These are phyloP conservation scores for Montipora capricornis DNA, from an alignment of 64 coral and sea anemone genomes.

Conservation along the genomic window DNA sequence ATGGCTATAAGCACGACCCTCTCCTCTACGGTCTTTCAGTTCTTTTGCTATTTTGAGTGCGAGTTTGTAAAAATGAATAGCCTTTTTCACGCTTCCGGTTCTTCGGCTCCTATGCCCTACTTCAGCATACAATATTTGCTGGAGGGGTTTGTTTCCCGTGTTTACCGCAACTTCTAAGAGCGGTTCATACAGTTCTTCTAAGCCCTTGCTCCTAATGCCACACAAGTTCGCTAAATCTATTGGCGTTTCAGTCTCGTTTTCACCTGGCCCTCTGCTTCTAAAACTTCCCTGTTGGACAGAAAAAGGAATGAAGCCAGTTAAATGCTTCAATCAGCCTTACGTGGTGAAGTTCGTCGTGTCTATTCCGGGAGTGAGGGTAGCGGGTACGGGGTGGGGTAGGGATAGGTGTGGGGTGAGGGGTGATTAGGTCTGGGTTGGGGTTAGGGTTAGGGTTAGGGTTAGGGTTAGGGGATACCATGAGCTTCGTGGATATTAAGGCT, in stretches of 20 bases:
- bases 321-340: too few relatives aligned
- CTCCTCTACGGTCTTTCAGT: not conserved
- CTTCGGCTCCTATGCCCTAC: not conserved
- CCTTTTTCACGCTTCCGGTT: not conserved
- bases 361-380: too few relatives aligned
- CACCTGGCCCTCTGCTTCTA: not conserved
- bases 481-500: too few relatives aligned
- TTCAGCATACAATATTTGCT: not conserved
- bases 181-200: too few relatives aligned
- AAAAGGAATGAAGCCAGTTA: not conserved
- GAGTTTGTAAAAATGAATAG: not conserved
- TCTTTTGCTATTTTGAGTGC: not conserved
- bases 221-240: not conserved
- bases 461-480: too few relatives aligned
- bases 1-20: not conserved
- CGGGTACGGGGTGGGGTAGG: too few relatives aligned
- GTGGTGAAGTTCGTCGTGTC: too few relatives aligned
- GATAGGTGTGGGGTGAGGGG: too few relatives aligned
- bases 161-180: not conserved
- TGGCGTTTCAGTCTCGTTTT: not conserved
- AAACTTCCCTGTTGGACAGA: not conserved
- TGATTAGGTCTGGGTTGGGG: too few relatives aligned
- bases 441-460: too few relatives aligned
- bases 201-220: too few relatives aligned
- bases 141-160: not conserved